Base-by-base conservation (phyloP, 2,888 invertebrate genomes). In the Crossocerus cetratus region DNA sequence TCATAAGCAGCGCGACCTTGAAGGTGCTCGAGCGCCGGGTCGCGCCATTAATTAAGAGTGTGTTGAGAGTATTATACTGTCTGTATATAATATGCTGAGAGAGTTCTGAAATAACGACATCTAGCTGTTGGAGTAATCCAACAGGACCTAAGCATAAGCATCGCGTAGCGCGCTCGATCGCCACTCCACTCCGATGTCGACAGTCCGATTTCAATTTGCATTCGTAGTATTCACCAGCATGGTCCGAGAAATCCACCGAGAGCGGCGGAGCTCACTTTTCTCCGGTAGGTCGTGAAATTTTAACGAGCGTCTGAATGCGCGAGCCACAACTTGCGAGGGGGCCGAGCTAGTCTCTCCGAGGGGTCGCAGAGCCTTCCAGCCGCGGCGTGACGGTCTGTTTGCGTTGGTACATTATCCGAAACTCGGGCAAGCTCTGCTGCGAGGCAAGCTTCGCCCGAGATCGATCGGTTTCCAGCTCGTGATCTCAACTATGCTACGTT, bases 401-500 rank as follows among this genome's bases (percentile, higher is more conserved):
- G 67, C 69, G 74, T 82, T 70, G 75, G 62, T 79, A 76, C 74
- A 71, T 82, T 80, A 74, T 78, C 69, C 64, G 78, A 76, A 82
- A 76, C 72, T 74, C 66, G 80, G 65, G 60, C 59, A 54, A 61
- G 69, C 56, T 69, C 71, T 32, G 44, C 44, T 49, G 45, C 55
- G 13, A 43, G 21, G 58, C 72, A 81, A 72, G 80, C 71, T 80
- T 81, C 71, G 68, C 53, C 62, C 77, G 72, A 76, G 77, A 73
- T 78, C 68, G 68, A 76, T 78, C 74, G 74, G 79, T 84, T 84
- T 84, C 81, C 88, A 88, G 88, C 87, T 87, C 84, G 84, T 87
- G 88, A 88, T 88, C 88, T 88, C 88, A 87, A 84, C 80, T 80
- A 81, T 65, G 77, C n/a, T n/a, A n/a, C 73, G 69, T 85, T 32